Evolutionary conservation across 2,797 vertebrate genomes (phyloP).

Genomic region (Sebastes itinus): DNA sequence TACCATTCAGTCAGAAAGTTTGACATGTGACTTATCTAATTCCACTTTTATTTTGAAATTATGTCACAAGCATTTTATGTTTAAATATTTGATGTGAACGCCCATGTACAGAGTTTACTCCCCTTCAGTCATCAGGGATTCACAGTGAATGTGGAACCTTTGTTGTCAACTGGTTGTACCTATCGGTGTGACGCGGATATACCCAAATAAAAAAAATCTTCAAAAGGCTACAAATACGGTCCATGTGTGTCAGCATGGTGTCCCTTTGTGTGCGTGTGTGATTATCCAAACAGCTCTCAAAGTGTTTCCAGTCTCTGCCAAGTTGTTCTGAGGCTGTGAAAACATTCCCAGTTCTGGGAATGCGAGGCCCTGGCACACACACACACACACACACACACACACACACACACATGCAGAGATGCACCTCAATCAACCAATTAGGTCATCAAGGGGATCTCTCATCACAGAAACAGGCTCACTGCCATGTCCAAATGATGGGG

Average conservation of each 20-base stretch:
- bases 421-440: slow-evolving; percentile 92
- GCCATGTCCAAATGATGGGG: slow-evolving; percentile 78
- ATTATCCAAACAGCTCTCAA: slow-evolving; percentile 58
- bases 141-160: not conserved
- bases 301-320: slow-evolving; percentile 72
- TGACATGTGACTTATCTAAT: slow-evolving; percentile 9
- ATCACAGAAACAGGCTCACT: slow-evolving; percentile 80
- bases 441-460: slow-evolving; percentile 84
- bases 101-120: not conserved
- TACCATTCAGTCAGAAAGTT: slow-evolving; percentile 23
- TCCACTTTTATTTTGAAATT: slow-evolving; percentile 21
- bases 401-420: slow-evolving; percentile 36
- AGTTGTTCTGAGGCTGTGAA: slow-evolving; percentile 77
- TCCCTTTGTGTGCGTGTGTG: slow-evolving; percentile 20
- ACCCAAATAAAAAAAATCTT: not conserved
- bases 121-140: not conserved
- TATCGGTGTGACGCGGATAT: not conserved
- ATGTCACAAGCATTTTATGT: not conserved
- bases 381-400: slow-evolving; percentile 19
- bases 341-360: slow-evolving; percentile 79
- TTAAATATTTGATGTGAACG: not conserved
- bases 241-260: slow-evolving; percentile 14
- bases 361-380: slow-evolving; percentile 44
- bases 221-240: slow-evolving; percentile 2
- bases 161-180: not conserved